Evolutionary conservation across 2,888 invertebrate genomes (phyloP), one percentile per base, ranked within the genome.

Genomic region (Tryphoninae sp.): DNA sequence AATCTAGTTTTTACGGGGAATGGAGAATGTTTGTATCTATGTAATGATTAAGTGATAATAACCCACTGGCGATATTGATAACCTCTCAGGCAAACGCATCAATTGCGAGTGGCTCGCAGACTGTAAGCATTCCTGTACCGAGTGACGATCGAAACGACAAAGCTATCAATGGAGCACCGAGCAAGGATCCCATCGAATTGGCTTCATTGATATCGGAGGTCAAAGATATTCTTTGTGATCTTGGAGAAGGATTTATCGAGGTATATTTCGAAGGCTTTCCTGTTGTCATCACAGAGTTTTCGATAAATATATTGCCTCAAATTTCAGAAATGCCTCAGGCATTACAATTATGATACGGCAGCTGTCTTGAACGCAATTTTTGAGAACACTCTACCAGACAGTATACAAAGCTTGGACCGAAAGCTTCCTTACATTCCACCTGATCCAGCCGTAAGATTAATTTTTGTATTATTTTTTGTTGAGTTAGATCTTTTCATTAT

Each of bases 311-410:
- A 2, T 45, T 11, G 53, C 55, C 13, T 49, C 22, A 3, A 26
- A 51, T 93, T 95, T 45, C 92, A 97, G 92, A 94, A 94, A 88
- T 96, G 97, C 86, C 92, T 98, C 73, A 94, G 96, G 86, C 94
- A 96, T 88, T 97, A 96, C 88, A 94, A 96, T 22, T 96, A 95
- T 90, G 94, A 96, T 86, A 93, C 95, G 0, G 96, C 96, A 85
- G 94, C 94, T 85, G 97, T 97, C 2, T 96, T 98, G 80, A 95
- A 97, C 89, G 96, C 96, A 64, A 93, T 98, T 80, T 92, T 98
- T 67, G 98, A 98, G 91, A 95, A 95, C 85, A 94, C 93, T 83
- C 92, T 96, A 40, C 95, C 95, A 1, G 90, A 93, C 0, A 88
- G 92, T 74, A 89, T 93, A 45, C 89, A 92, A 62, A 74, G 85